Evolutionary conservation across 2,113 vertebrate genomes (phyloP).

Genomic region (Chiloscyllium plagiosum): DNA sequence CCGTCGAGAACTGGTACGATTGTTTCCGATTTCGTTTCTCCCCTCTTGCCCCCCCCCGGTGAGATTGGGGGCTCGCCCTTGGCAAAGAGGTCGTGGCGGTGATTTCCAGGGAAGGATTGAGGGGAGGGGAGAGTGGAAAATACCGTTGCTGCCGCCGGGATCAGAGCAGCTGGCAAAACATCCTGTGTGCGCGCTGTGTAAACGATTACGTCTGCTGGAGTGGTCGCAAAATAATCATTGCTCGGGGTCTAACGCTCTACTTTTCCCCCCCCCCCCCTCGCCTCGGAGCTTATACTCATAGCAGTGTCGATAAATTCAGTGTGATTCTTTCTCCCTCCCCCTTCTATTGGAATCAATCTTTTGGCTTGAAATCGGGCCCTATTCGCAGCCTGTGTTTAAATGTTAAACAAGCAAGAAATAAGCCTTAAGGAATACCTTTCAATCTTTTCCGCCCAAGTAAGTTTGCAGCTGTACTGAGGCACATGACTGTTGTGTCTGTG

Average conservation of each 20-base stretch:
- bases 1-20: conserved; percentile 87
- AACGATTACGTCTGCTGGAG: not conserved
- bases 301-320: not conserved
- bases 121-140: not conserved
- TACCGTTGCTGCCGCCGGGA: not conserved
- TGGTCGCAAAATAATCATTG: not conserved
- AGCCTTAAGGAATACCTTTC: not conserved
- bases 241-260: not conserved
- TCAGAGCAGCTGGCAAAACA: not conserved
- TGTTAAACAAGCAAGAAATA: not conserved
- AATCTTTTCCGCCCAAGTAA: not conserved
- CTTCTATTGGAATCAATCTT: not conserved
- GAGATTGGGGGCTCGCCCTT: too few species aligned
- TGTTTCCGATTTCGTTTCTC: not conserved
- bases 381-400: not conserved
- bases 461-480: not conserved
- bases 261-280: not conserved
- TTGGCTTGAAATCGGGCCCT: not conserved
- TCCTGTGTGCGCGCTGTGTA: not conserved
- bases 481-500: too few species aligned
- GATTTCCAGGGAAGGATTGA: too few species aligned
- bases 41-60: too few species aligned
- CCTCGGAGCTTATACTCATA: too few species aligned
- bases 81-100: too few species aligned
- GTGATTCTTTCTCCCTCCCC: not conserved